Conservation (phyloP, 2,113 vertebrate genomes). For the Saguinus midas region DNA sequence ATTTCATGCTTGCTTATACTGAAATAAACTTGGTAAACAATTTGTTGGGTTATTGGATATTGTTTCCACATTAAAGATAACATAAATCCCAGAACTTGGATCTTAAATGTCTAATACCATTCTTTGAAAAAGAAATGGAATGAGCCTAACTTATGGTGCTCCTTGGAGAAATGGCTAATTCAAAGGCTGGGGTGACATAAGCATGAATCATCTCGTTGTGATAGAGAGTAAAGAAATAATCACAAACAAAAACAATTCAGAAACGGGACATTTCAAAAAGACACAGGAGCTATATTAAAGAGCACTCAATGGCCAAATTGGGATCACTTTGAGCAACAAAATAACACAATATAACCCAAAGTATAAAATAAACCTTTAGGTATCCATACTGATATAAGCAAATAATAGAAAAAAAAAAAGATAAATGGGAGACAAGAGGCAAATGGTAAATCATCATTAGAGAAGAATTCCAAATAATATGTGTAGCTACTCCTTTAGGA, state of each 20-base stretch:
- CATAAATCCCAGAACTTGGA: neutral
- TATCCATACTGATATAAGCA: neutral
- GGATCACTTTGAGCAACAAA: neutral
- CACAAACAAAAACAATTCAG: neutral
- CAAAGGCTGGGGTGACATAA: neutral
- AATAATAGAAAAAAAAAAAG: neutral
- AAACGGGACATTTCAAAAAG: neutral
- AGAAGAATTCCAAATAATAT: neutral
- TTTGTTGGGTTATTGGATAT: neutral
- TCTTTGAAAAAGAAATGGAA: neutral
- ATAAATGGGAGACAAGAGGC: neutral
- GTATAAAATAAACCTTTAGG: neutral
- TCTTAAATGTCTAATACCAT: neutral
- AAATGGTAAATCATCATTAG: neutral
- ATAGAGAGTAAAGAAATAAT: neutral
- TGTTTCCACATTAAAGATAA: neutral
- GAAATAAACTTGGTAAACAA: constrained; percentile 5
- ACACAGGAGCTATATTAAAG: neutral
- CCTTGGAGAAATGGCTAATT: neutral
- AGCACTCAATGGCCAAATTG: neutral
- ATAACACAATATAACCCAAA: neutral
- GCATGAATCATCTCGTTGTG: neutral
- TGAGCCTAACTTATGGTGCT: neutral
- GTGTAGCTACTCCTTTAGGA: neutral
- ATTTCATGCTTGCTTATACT: neutral